Evolutionary conservation across 2,113 vertebrate species (phyloP).

Genomic region (Leptocoma aspasia): DNA sequence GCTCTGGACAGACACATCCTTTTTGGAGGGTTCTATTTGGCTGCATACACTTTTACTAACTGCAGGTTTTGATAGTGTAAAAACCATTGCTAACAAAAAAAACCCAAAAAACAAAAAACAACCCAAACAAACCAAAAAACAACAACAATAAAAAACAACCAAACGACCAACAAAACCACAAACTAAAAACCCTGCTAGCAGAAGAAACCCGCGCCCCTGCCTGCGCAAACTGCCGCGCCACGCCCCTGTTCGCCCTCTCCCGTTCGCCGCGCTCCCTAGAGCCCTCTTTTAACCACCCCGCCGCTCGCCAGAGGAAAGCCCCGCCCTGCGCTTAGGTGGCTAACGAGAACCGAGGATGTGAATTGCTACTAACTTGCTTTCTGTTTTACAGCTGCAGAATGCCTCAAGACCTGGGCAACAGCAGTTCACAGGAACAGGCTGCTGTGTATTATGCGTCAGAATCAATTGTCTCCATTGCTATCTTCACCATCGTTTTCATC

Average conservation of each 20-base stretch:
- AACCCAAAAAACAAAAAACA: neutral
- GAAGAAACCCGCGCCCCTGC: neutral
- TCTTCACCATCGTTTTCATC: slow-evolving; percentile 67
- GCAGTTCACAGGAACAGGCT: neutral
- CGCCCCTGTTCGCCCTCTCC: no score
- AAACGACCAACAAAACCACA: neutral
- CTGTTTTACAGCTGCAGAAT: slow-evolving; percentile 26
- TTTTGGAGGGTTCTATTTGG: neutral
- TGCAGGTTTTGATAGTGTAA: neutral
- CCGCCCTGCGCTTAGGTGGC: fast-evolving
- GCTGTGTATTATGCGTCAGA: neutral
- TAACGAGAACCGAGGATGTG: neutral
- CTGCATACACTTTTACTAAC: neutral
- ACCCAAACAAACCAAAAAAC: no score
- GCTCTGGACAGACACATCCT: neutral
- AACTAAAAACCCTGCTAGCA: neutral
- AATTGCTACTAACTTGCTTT: neutral
- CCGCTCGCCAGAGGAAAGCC: neutral
- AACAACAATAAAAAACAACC: no score
- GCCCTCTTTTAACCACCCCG: no score
- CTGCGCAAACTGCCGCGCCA: neutral
- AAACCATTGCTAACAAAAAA: neutral
- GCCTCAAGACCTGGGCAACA: slow-evolving; percentile 1
- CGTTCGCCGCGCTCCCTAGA: fast-evolving
- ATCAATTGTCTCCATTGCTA: slow-evolving; percentile 33